Conservation (phyloP, 2,888 invertebrate genomes). For the Gortyna flavago region DNA sequence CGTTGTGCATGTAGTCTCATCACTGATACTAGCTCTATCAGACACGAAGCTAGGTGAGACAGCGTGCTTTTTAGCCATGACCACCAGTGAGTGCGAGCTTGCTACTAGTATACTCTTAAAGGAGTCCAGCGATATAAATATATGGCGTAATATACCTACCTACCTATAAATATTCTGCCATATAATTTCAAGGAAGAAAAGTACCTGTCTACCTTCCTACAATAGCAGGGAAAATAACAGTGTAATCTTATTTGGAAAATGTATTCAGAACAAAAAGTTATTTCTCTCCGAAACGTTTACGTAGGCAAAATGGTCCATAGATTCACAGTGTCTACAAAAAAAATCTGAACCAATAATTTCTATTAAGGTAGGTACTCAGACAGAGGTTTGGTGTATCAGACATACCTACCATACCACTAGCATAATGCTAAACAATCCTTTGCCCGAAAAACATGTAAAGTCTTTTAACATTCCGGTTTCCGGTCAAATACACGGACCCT, state of each 20-base stretch:
- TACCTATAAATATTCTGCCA: too few relatives aligned
- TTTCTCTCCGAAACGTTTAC: not conserved
- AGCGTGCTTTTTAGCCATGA: too few relatives aligned
- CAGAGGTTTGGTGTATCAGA: too few relatives aligned
- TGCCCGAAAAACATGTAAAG: conserved; percentile 34
- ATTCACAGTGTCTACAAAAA: not conserved
- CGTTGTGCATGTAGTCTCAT: too few relatives aligned
- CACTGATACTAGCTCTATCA: too few relatives aligned
- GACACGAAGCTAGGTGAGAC: too few relatives aligned
- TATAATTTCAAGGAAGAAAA: not conserved
- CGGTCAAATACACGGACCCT: conserved; percentile 5
- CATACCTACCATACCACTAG: not conserved
- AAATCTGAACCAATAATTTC: conserved; percentile 7
- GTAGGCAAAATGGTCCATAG: not conserved
- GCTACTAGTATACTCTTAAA: too few relatives aligned
- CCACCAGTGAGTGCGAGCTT: too few relatives aligned
- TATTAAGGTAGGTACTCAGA: not conserved
- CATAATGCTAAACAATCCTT: conserved; percentile 15
- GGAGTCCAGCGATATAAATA: too few relatives aligned
- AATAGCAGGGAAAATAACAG: not conserved
- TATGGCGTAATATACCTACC: too few relatives aligned
- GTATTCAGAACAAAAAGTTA: not conserved
- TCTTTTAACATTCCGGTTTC: conserved; percentile 13
- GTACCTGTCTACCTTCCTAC: not conserved
- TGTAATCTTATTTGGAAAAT: not conserved